Percentiles rank a stretch among this genome's conserved stretches.
Evolutionary conservation across 2,113 vertebrate species (phyloP).

Genomic region (Otis tarda): DNA sequence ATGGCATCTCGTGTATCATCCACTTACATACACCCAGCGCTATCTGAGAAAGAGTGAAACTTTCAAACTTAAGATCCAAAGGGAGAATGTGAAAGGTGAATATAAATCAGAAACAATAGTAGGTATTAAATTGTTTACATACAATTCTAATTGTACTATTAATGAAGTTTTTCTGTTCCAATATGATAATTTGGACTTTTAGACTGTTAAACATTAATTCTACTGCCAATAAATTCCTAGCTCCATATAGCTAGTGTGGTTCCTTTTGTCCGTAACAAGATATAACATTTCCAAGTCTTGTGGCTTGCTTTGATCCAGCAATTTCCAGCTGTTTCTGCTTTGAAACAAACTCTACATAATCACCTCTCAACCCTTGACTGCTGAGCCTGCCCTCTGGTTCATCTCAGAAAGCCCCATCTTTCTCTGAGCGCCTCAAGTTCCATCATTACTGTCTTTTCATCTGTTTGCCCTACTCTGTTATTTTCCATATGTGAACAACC

Average conservation of each 20-base stretch:
- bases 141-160: background rate
- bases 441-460: background rate
- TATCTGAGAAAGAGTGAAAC: background rate
- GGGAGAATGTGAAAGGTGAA: background rate
- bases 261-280: background rate
- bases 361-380: background rate
- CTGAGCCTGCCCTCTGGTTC: background rate
- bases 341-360: background rate
- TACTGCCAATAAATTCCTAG: background rate
- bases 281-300: background rate
- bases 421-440: background rate
- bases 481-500: background rate
- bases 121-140: background rate
- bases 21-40: accelerated
- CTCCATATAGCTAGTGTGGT: background rate
- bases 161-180: background rate
- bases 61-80: background rate
- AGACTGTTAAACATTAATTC: background rate
- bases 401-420: background rate
- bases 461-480: background rate
- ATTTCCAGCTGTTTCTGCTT: background rate
- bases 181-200: background rate
- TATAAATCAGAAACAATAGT: background rate
- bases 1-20: background rate
- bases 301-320: background rate